Conservation (phyloP, 2,888 invertebrate species). For the Dicycla oo region DNA sequence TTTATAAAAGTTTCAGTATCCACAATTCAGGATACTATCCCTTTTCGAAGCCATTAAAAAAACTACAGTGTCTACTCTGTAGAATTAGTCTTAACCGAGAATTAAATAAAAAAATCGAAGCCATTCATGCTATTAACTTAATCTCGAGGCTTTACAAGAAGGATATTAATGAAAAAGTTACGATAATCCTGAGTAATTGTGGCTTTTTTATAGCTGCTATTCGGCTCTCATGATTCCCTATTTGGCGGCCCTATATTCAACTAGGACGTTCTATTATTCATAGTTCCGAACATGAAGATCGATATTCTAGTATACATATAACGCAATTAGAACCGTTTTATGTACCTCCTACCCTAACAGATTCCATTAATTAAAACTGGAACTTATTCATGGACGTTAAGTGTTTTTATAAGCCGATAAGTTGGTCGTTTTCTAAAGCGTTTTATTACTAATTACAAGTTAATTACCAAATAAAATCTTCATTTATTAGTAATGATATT, state of each 20-base stretch:
- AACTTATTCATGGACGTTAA: slow-evolving; percentile 17
- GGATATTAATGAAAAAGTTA: slow-evolving; percentile 24
- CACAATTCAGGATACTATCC: background rate
- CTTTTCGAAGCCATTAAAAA: background rate
- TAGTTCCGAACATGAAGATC: slow-evolving; percentile 8
- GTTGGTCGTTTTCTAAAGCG: slow-evolving; percentile 14
- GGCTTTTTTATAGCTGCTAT: slow-evolving; percentile 4
- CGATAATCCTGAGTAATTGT: slow-evolving; percentile 40
- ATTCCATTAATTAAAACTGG: slow-evolving; percentile 30
- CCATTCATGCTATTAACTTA: slow-evolving; percentile 23
- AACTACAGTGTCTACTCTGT: background rate
- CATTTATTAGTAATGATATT: slow-evolving; percentile 6
- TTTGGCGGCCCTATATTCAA: background rate
- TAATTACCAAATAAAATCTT: slow-evolving; percentile 27
- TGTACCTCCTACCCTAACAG: background rate
- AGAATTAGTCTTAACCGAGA: background rate
- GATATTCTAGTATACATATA: slow-evolving; percentile 26
- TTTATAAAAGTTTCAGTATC: slow-evolving; percentile 2
- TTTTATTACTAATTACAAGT: slow-evolving; percentile 29
- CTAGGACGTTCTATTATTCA: background rate
- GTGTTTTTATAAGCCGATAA: slow-evolving; percentile 5
- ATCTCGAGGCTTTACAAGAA: slow-evolving; percentile 25
- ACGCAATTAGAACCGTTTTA: slow-evolving; percentile 31
- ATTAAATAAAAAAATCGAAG: background rate
- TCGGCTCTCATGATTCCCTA: background rate